These are phyloP conservation scores for Miltochrista miniata DNA, from an alignment of 2,888 invertebrate species.

Conservation along the genomic window DNA sequence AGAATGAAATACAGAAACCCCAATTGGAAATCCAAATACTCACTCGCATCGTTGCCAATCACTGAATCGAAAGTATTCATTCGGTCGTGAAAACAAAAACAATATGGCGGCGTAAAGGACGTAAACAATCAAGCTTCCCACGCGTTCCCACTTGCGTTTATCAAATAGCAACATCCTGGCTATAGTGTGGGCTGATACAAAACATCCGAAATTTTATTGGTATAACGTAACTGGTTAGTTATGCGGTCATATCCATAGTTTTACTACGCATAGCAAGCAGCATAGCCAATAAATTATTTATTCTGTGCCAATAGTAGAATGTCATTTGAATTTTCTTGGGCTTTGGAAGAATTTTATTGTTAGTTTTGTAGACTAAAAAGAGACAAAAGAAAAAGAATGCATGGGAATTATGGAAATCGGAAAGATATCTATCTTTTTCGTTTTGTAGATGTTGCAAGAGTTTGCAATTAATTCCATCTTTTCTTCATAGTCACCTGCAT, in stretches of 20 bases:
- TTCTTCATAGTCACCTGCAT: no score
- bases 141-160: conserved; percentile 49
- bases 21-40: conserved; percentile 8
- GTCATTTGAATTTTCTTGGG: no score
- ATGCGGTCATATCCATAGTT: conserved; percentile 20
- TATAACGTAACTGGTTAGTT: conserved; percentile 21
- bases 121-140: conserved; percentile 62
- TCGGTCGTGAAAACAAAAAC: conserved; percentile 50
- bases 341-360: no score
- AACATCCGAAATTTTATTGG: conserved; percentile 46
- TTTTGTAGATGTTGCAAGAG: no score
- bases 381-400: no score
- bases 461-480: no score
- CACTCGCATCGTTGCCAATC: conserved; percentile 24
- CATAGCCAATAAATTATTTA: background rate
- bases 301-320: background rate
- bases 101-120: conserved; percentile 53
- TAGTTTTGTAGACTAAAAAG: no score
- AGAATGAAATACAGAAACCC: conserved; percentile 10
- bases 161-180: conserved; percentile 59
- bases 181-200: conserved; percentile 43
- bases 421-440: no score
- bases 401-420: no score
- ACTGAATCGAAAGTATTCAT: conserved; percentile 42
- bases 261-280: conserved; percentile 11